Evolutionary conservation across 2,797 vertebrate species (phyloP).

Genomic region (Acanthiza pusilla): DNA sequence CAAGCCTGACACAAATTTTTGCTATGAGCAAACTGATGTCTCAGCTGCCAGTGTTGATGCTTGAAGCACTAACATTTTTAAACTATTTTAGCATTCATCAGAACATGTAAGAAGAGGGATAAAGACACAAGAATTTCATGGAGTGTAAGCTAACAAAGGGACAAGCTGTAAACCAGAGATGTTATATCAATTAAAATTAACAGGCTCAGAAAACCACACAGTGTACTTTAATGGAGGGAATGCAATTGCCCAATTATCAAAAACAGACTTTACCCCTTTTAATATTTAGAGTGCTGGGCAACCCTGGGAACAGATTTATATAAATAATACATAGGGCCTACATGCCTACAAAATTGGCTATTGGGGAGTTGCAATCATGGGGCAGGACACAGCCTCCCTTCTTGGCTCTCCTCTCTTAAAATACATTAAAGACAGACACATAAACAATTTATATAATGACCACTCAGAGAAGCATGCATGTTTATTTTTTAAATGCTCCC

Average conservation of each 20-base stretch:
- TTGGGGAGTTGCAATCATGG: background rate
- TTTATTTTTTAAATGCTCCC: background rate
- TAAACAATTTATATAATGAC: background rate
- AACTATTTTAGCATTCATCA: background rate
- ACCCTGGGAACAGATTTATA: background rate
- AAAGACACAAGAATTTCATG: background rate
- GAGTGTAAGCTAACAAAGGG: background rate
- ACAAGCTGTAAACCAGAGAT: background rate
- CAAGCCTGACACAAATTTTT: background rate
- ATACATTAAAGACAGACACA: background rate
- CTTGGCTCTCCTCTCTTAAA: background rate
- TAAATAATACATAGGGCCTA: background rate
- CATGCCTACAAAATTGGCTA: background rate
- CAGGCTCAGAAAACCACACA: background rate
- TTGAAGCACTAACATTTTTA: background rate
- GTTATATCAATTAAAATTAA: background rate
- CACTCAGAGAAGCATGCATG: background rate
- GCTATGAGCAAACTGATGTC: background rate
- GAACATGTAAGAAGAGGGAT: background rate
- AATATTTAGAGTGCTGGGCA: background rate
- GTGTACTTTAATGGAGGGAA: background rate
- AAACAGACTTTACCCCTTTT: background rate
- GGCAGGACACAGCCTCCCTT: background rate
- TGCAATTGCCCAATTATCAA: background rate
- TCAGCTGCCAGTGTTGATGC: slow-evolving; percentile 6